These are phyloP conservation scores for Chrysomallon squamiferum DNA, from an alignment of 1,140 invertebrate genomes.

Conservation along the genomic window DNA sequence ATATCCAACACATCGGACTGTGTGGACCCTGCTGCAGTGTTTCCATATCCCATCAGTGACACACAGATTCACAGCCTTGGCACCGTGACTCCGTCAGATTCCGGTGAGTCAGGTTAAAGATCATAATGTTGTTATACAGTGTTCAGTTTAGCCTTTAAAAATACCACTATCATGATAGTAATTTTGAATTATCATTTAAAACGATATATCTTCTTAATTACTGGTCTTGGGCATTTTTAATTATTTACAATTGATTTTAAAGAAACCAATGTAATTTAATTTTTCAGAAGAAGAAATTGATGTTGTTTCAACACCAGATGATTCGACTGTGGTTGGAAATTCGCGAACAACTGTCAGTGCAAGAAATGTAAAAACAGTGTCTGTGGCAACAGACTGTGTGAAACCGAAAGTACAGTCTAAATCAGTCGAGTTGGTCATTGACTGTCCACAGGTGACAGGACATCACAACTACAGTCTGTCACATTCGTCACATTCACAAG, in stretches of 20 bases:
- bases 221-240: too few relatives aligned
- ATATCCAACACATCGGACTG: slow-evolving; percentile 24
- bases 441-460: not conserved
- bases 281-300: slow-evolving; percentile 53
- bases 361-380: slow-evolving; percentile 22
- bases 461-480: slow-evolving; percentile 45
- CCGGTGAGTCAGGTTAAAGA: slow-evolving; percentile 76
- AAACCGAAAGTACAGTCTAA: slow-evolving; percentile 5
- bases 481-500: slow-evolving; percentile 24
- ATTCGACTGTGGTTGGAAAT: slow-evolving; percentile 5
- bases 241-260: too few relatives aligned
- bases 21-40: slow-evolving; percentile 54
- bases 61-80: slow-evolving; percentile 71
- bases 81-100: slow-evolving; percentile 84
- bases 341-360: slow-evolving; percentile 13
- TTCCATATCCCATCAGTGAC: slow-evolving; percentile 48
- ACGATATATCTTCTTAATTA: too few relatives aligned
- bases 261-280: too few relatives aligned
- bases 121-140: too few relatives aligned
- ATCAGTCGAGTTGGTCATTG: not conserved
- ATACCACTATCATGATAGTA: too few relatives aligned
- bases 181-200: too few relatives aligned
- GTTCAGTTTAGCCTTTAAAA: too few relatives aligned
- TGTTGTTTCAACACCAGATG: slow-evolving; percentile 44
- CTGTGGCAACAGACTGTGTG: slow-evolving; percentile 20